These are phyloP conservation scores for Dicyrtomina minuta DNA, from an alignment of 2,888 invertebrate genomes.

Conservation along the genomic window DNA sequence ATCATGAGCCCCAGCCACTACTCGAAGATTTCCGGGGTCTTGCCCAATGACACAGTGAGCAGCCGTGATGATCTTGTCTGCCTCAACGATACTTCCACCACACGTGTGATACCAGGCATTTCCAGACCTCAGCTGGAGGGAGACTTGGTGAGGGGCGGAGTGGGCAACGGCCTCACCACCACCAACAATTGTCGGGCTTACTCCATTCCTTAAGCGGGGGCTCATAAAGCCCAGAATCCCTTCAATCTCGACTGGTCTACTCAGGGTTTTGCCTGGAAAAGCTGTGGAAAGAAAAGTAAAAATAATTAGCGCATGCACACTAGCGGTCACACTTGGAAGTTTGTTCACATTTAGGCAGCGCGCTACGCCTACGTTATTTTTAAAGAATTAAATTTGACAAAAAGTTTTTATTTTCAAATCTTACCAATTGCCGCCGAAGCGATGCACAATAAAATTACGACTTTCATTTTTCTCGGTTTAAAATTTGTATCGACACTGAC, in stretches of 20 bases:
- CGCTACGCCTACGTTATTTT: too few relatives aligned
- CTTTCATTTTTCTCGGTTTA: too few relatives aligned
- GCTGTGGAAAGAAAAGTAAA: too few relatives aligned
- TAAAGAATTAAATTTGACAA: too few relatives aligned
- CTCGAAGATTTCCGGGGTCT: conserved; percentile 28
- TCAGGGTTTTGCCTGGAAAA: conserved; percentile 18
- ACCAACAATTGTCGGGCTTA: conserved; percentile 34
- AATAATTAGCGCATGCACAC: too few relatives aligned
- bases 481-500: too few relatives aligned
- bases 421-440: too few relatives aligned
- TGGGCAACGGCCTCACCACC: conserved; percentile 31
- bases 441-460: too few relatives aligned
- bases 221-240: conserved; percentile 30
- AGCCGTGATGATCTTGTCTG: conserved; percentile 32
- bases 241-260: conserved; percentile 13
- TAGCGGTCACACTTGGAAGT: too few relatives aligned
- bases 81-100: conserved; percentile 28
- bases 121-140: conserved; percentile 29
- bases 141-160: conserved; percentile 37
- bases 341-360: too few relatives aligned
- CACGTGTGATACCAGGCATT: conserved; percentile 32
- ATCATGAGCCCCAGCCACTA: conserved; percentile 41
- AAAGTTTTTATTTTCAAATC: too few relatives aligned
- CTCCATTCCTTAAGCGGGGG: background rate
- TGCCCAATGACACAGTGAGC: conserved; percentile 27